These are phyloP conservation scores for Timema podura DNA, from an alignment of 2,888 invertebrate genomes.

Conservation along the genomic window DNA sequence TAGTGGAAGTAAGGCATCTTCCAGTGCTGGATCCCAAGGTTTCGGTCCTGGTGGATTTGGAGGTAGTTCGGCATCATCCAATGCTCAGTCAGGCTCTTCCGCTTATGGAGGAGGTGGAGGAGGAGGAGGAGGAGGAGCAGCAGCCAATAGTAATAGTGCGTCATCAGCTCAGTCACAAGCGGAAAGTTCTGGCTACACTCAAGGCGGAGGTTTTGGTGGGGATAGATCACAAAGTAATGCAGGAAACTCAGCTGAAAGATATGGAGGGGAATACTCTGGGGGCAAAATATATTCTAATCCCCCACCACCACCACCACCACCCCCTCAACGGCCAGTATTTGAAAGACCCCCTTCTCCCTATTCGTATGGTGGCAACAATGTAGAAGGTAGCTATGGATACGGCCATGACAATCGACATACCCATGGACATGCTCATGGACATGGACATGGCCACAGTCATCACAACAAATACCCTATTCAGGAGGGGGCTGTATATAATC, in stretches of 20 bases:
- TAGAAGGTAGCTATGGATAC: background rate
- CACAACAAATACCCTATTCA: background rate
- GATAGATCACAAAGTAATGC: background rate
- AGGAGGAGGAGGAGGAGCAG: background rate
- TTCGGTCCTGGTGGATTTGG: background rate
- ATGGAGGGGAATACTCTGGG: background rate
- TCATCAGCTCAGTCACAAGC: background rate
- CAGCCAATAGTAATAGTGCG: background rate
- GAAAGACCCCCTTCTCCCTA: background rate
- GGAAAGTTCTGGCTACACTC: background rate
- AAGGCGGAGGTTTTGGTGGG: background rate
- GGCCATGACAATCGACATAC: slow-evolving; percentile 2
- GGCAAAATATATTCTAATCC: background rate
- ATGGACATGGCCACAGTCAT: background rate
- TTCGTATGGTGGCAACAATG: too few relatives aligned
- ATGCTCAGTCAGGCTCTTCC: slow-evolving; percentile 3
- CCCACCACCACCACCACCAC: slow-evolving; percentile 8
- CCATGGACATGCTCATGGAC: background rate
- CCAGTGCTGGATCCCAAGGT: background rate
- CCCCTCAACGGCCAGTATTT: background rate
- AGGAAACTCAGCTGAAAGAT: background rate
- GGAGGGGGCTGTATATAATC: background rate
- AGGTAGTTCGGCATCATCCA: background rate
- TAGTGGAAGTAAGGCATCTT: background rate
- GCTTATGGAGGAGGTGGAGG: background rate